phyloP scores from a whole-genome alignment of 2,888 invertebrate genomes.

The Pyrgus malvae region DNA sequence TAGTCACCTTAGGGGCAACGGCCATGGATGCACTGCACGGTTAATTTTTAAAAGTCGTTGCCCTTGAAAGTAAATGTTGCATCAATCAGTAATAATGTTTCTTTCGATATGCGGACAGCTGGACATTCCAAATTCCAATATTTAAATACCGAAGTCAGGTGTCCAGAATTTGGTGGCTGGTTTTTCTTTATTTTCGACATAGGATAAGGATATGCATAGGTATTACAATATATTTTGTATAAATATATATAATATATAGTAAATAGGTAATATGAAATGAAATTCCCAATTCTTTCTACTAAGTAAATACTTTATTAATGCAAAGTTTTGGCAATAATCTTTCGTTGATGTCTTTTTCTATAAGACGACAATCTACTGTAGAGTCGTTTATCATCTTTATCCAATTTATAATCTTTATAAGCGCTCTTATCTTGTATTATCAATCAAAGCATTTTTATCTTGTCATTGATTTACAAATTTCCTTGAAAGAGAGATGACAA shows the following conservation, averaged over 20 bases:
- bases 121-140: slow-evolving; percentile 3
- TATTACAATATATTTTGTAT: too few relatives aligned
- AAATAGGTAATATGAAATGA: too few relatives aligned
- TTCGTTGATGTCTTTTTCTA: slow-evolving; percentile 35
- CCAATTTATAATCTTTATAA: neutral
- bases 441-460: slow-evolving; percentile 12
- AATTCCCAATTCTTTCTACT: too few relatives aligned
- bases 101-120: slow-evolving; percentile 1
- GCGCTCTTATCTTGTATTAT: slow-evolving; percentile 5
- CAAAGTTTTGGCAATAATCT: too few relatives aligned
- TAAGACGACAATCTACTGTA: slow-evolving; percentile 1
- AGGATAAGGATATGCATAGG: too few relatives aligned
- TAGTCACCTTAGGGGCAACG: slow-evolving; percentile 62
- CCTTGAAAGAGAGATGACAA: too few relatives aligned
- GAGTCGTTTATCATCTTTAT: neutral
- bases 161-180: too few relatives aligned
- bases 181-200: too few relatives aligned
- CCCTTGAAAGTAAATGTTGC: slow-evolving; percentile 50
- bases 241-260: too few relatives aligned
- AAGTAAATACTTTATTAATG: too few relatives aligned
- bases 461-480: neutral
- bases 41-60: slow-evolving; percentile 68
- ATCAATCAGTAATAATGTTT: slow-evolving; percentile 11
- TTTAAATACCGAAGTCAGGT: neutral
- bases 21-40: slow-evolving; percentile 62